Percentiles rank a stretch among this genome's conserved stretches.
These are phyloP conservation scores for Scytalopus superciliaris DNA, from an alignment of 2,113 vertebrate genomes.

Conservation along the genomic window DNA sequence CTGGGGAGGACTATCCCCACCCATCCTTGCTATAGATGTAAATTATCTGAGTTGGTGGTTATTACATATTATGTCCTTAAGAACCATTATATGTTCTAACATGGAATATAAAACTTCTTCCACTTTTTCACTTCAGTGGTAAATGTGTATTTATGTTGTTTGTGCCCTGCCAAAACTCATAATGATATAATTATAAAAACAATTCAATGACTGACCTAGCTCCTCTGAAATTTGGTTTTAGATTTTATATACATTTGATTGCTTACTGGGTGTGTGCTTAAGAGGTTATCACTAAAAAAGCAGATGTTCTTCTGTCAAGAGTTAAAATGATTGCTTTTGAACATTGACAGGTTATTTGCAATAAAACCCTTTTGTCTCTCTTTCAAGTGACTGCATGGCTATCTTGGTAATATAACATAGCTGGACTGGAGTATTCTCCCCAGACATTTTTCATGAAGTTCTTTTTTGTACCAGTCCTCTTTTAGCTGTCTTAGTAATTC, in stretches of 20 bases:
- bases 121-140: not conserved
- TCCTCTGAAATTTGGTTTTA: not conserved
- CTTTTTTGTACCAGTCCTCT: not conserved
- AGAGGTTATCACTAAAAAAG: not conserved
- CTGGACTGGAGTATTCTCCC: not conserved
- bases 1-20: not conserved
- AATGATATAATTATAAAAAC: not conserved
- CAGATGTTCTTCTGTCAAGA: not conserved
- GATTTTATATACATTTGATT: not conserved
- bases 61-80: not conserved
- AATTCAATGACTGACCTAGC: not conserved
- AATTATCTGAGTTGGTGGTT: not conserved
- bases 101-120: not conserved
- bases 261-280: not conserved
- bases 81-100: not conserved
- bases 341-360: not conserved
- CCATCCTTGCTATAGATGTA: not conserved
- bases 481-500: not conserved
- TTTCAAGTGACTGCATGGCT: not conserved
- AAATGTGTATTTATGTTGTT: not conserved
- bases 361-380: not conserved
- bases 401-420: not conserved
- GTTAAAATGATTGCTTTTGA: not conserved
- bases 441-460: not conserved
- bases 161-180: not conserved